Evolutionary conservation across 2,888 invertebrate genomes (phyloP).

Genomic region (Timema podura): DNA sequence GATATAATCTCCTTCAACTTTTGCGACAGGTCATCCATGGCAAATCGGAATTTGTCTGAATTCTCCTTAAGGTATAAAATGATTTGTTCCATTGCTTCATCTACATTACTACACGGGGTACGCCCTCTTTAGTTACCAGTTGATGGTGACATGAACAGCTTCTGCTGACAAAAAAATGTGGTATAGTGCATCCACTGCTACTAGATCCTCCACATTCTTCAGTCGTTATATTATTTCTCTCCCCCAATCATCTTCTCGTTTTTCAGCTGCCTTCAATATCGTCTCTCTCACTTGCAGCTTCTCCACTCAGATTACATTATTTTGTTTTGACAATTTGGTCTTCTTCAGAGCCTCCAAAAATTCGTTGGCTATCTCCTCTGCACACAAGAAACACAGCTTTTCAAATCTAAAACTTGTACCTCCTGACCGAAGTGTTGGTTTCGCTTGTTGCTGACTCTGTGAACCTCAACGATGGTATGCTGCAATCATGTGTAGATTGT

Average conservation of each 20-base stretch:
- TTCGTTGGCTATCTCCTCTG: neutral
- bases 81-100: neutral
- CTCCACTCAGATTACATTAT: neutral
- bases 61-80: neutral
- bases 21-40: neutral
- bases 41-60: neutral
- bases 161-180: neutral
- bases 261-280: neutral
- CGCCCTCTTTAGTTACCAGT: neutral
- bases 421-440: neutral
- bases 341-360: neutral
- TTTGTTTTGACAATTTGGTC: neutral
- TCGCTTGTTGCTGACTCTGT: neutral
- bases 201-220: neutral
- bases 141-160: neutral
- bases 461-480: neutral
- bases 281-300: neutral
- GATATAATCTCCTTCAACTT: neutral
- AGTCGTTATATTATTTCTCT: neutral
- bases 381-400: neutral
- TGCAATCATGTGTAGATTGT: neutral
- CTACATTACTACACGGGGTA: neutral
- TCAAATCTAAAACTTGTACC: neutral
- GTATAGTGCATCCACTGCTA: neutral
- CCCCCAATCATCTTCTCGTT: neutral